Conservation (phyloP, 2,888 invertebrate species). For the Xanthia togata region DNA sequence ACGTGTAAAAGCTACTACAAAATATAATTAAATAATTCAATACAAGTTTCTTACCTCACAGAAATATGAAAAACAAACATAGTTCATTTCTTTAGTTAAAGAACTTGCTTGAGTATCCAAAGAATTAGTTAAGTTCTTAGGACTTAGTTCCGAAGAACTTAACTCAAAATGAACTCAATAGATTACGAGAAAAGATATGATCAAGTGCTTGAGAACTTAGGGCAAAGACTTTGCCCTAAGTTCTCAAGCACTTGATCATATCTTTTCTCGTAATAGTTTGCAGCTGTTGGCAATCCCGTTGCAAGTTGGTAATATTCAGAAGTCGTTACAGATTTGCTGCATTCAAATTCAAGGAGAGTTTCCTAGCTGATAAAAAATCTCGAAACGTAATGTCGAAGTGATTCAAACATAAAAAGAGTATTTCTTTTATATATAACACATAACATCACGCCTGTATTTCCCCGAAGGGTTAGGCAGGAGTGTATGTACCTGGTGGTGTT, state of each 20-base stretch:
- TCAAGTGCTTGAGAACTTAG: conserved; percentile 33
- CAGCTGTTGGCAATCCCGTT: conserved; percentile 25
- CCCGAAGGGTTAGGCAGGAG: too few relatives aligned
- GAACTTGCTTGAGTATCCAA: conserved; percentile 7
- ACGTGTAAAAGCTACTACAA: neutral
- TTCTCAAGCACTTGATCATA: conserved; percentile 35
- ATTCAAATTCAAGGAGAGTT: conserved; percentile 24
- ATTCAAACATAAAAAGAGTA: neutral
- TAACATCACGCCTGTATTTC: too few relatives aligned
- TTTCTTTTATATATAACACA: too few relatives aligned
- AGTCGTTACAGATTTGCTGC: conserved; percentile 30
- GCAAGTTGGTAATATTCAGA: conserved; percentile 28
- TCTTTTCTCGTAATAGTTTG: conserved; percentile 31
- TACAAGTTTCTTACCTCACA: conserved; percentile 23
- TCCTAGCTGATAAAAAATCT: conserved; percentile 6
- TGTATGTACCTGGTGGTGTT: too few relatives aligned
- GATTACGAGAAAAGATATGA: conserved; percentile 20
- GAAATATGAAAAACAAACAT: conserved; percentile 25
- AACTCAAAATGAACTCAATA: conserved; percentile 19
- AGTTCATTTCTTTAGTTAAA: conserved; percentile 5
- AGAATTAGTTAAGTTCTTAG: conserved; percentile 9
- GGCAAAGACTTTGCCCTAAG: conserved; percentile 26
- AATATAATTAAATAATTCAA: conserved; percentile 14
- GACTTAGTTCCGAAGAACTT: conserved; percentile 9
- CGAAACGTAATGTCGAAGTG: neutral